A percentile compares a stretch with the other conserved stretches of the same genome.
Evolutionary conservation across 2,797 vertebrate species (phyloP).

Genomic region (Diplodus sargus): DNA sequence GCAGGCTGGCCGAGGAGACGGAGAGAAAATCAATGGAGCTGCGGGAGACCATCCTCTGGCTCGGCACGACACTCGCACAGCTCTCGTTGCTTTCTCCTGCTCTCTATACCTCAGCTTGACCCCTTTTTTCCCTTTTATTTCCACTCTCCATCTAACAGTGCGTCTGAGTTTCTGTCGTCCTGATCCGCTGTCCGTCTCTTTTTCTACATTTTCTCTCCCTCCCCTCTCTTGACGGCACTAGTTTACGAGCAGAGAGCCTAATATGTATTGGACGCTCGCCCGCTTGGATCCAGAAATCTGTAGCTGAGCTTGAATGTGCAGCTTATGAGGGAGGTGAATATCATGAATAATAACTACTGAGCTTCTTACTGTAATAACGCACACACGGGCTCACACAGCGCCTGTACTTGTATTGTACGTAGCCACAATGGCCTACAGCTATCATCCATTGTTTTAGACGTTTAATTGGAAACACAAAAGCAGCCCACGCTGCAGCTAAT

Average conservation of each 20-base stretch:
- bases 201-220: not conserved
- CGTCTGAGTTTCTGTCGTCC: slow-evolving; percentile 26
- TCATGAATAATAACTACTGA: slow-evolving; percentile 64
- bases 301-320: slow-evolving; percentile 49
- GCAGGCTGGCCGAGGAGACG: slow-evolving; percentile 61
- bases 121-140: slow-evolving; percentile 62
- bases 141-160: slow-evolving; percentile 38
- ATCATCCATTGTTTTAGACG: slow-evolving; percentile 75
- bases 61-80: slow-evolving; percentile 64
- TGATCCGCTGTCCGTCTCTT: slow-evolving; percentile 9
- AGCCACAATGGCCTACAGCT: slow-evolving; percentile 58
- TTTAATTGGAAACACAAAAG: slow-evolving; percentile 81
- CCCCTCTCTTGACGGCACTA: not conserved
- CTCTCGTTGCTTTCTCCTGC: slow-evolving; percentile 58
- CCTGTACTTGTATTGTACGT: slow-evolving; percentile 43
- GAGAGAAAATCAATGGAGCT: slow-evolving; percentile 81
- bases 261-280: slow-evolving; percentile 13
- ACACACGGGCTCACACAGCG: slow-evolving; percentile 30
- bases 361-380: slow-evolving; percentile 51
- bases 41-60: slow-evolving; percentile 76
- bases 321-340: slow-evolving; percentile 50
- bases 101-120: slow-evolving; percentile 74
- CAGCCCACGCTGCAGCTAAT: slow-evolving; percentile 71
- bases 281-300: slow-evolving; percentile 44
- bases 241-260: slow-evolving; percentile 22